Percentiles rank a stretch among this genome's conserved stretches.
These are phyloP conservation scores for Hippocampus kuda DNA, from an alignment of 2,797 vertebrate species.

Conservation along the genomic window DNA sequence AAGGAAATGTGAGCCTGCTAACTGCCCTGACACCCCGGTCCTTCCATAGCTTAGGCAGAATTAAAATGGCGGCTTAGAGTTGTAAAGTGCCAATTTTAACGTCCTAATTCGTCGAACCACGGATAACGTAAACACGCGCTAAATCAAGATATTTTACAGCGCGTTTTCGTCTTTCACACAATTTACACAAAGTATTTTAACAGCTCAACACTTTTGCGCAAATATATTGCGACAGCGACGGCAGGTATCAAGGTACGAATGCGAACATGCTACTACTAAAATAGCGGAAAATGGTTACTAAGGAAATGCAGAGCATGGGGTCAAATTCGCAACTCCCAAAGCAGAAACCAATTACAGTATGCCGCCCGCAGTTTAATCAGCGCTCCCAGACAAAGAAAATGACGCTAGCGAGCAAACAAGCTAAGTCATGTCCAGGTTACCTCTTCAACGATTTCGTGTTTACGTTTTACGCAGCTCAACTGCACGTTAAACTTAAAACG, in stretches of 20 bases:
- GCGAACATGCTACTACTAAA: background rate
- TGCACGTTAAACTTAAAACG: background rate
- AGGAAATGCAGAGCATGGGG: background rate
- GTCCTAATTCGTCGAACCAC: background rate
- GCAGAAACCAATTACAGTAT: conserved; percentile 26
- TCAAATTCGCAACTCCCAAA: background rate
- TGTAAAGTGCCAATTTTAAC: background rate
- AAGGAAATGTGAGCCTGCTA: conserved; percentile 25
- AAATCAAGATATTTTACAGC: background rate
- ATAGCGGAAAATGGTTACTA: background rate
- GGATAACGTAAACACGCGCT: background rate
- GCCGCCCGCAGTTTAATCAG: conserved; percentile 23
- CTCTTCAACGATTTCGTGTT: background rate
- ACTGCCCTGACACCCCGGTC: conserved; percentile 10
- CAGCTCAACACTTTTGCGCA: background rate
- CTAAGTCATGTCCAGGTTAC: background rate
- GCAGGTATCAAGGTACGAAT: background rate
- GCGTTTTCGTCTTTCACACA: background rate
- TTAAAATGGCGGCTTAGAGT: conserved; percentile 1
- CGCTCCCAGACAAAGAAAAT: conserved; percentile 51
- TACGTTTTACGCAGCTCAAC: background rate
- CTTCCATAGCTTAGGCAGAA: background rate
- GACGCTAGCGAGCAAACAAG: conserved; percentile 42
- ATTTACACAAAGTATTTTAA: background rate
- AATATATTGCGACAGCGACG: background rate